Evolutionary conservation across 2,113 vertebrate genomes (phyloP).

Genomic region (Chaetodon auriga): DNA sequence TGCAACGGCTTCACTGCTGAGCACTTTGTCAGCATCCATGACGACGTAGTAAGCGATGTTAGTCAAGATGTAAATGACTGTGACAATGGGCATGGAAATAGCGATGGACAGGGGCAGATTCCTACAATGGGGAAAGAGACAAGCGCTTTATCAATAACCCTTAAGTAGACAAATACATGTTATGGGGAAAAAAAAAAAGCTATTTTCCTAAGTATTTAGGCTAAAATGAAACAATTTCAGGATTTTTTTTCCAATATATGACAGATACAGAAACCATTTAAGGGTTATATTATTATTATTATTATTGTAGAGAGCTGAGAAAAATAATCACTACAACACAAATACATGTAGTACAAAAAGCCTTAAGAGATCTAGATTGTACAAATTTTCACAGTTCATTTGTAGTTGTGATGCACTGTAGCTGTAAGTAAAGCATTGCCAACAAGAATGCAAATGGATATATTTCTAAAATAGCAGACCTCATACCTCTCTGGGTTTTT

Average conservation of each 20-base stretch:
- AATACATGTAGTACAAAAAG: not conserved
- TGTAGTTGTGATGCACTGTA: not conserved
- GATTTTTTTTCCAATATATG: too few species aligned
- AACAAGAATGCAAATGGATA: not conserved
- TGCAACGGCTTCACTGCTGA: conserved; percentile 86
- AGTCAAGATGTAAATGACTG: conserved; percentile 88
- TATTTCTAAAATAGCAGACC: not conserved
- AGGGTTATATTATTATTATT: too few species aligned
- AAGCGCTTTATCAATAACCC: not conserved
- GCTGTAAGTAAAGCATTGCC: not conserved
- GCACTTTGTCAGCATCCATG: conserved; percentile 80
- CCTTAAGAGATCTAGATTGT: not conserved
- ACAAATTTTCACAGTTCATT: not conserved
- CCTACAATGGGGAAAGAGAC: conserved; percentile 60
- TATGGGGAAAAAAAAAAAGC: too few species aligned
- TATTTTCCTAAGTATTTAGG: too few species aligned
- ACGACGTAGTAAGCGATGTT: conserved; percentile 88
- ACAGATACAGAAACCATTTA: too few species aligned
- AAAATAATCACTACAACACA: not conserved
- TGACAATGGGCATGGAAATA: conserved; percentile 89
- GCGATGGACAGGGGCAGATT: conserved; percentile 87
- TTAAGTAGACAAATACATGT: too few species aligned
- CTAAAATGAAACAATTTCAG: too few species aligned
- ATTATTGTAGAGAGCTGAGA: not conserved
- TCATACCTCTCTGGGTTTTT: conserved; percentile 86